phyloP scores from a whole-genome alignment of 2,888 invertebrate species.

The Scaptomyza reducta region DNA sequence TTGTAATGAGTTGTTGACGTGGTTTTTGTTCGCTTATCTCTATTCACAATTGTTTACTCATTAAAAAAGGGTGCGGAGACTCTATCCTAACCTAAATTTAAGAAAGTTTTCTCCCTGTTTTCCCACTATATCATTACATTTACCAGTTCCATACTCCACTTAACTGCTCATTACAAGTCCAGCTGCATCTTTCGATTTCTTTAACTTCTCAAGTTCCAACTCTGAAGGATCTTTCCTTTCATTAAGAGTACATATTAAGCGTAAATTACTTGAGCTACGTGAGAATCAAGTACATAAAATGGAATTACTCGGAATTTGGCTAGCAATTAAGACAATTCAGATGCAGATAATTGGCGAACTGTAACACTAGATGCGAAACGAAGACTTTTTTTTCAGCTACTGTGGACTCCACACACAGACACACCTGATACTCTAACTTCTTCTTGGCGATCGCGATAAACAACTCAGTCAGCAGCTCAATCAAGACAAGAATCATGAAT shows the following conservation, averaged over 20 bases:
- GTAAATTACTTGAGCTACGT: conserved; percentile 50
- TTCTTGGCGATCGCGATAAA: conserved; percentile 32
- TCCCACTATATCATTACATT: too few species aligned
- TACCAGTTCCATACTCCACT: background rate
- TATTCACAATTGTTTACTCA: conserved; percentile 29
- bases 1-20: conserved; percentile 36
- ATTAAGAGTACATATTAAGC: conserved; percentile 20
- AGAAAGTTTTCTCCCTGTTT: too few species aligned
- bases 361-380: conserved; percentile 50
- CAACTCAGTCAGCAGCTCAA: conserved; percentile 49
- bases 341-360: conserved; percentile 52
- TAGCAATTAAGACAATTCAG: conserved; percentile 53
- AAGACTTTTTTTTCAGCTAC: conserved; percentile 28
- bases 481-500: conserved; percentile 65
- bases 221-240: conserved; percentile 5
- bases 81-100: background rate
- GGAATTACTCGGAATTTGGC: conserved; percentile 53
- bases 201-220: conserved; percentile 39
- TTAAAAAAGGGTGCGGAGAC: conserved; percentile 34
- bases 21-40: conserved; percentile 32
- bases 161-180: background rate
- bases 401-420: conserved; percentile 12
- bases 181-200: conserved; percentile 6
- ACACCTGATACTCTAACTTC: conserved; percentile 28
- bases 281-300: conserved; percentile 33